Base-by-base conservation (phyloP, 2,113 vertebrate species). In the Pluvialis apricaria region DNA sequence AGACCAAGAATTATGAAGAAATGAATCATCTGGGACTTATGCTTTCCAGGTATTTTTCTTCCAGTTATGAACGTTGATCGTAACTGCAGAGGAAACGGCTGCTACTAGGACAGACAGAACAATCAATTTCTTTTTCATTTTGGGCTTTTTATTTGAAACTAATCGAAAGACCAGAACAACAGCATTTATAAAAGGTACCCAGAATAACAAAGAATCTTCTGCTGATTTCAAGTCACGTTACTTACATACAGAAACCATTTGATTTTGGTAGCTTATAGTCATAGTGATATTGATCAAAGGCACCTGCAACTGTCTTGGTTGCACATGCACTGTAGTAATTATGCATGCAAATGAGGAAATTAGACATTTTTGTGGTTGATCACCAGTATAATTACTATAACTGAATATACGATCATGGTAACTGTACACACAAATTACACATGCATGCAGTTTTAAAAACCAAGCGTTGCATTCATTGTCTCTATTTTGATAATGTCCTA, bases 71-170 rank as follows among this genome's bases (percentile, higher is more conserved):
- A 85, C 0, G 0, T 3, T 72, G 40, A 79, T 66, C 5, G 0
- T 61, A 89, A 91, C 54, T 80, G 70, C 45, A 87, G 83, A 87
- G 45, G 62, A 92, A 95, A 96, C 3, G 1, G 54, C 58, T 95
- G 66, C 75, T 87, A 72, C 40, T 21, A 84, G 83, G 73, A 96
- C 86, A 97, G 78, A 97, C 16, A 82, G 68, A 79, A 82, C 24
- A 94, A 95, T 80, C 83, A 11, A 85, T 60, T 89, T 80, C 64
- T 62, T 73, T 95, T 94, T 71, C 68, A 94, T 90, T 66, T 71
- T 34, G 64, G 86, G 45, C 60, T 91, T 96, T 97, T 97, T 97
- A 97, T 97, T 97, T 90, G 62, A 95, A 97, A 96, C 86, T 95
- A 94, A 81, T 91, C 1, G 0, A 96, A 95, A 91, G 64, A 93